Evolutionary conservation across 1,140 invertebrate species (phyloP).

Genomic region (Leptonema lineaticorne): DNA sequence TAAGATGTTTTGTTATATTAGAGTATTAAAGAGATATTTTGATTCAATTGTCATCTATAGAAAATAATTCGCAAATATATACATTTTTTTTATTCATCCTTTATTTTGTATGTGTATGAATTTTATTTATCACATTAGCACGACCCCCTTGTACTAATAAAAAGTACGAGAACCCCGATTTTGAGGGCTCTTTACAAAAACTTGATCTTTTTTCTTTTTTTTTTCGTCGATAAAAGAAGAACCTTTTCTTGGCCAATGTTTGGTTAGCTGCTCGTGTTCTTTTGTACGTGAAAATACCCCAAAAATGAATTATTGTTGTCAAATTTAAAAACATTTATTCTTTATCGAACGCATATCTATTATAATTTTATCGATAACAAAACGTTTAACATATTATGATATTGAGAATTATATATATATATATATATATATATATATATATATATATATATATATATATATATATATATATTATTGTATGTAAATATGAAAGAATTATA

Average conservation of each 20-base stretch:
- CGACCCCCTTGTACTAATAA: neutral
- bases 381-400: conserved; percentile 25
- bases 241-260: conserved; percentile 36
- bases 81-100: too few relatives aligned
- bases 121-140: conserved; percentile 16
- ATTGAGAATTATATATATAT: neutral
- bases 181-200: conserved; percentile 24
- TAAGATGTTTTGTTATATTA: too few relatives aligned
- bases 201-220: conserved; percentile 37
- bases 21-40: too few relatives aligned
- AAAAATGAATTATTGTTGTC: conserved; percentile 36
- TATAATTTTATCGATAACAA: conserved; percentile 35
- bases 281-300: conserved; percentile 27
- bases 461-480: neutral
- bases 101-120: neutral
- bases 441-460: neutral
- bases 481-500: neutral
- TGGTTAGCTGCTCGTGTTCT: conserved; percentile 36
- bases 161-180: neutral
- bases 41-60: too few relatives aligned
- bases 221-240: conserved; percentile 16
- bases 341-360: conserved; percentile 18
- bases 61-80: too few relatives aligned
- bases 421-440: neutral
- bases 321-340: conserved; percentile 36